Percentiles rank a stretch among this genome's conserved stretches.
Conservation (phyloP, 2,888 invertebrate genomes). For the Drosophila atroscutellata region DNA sequence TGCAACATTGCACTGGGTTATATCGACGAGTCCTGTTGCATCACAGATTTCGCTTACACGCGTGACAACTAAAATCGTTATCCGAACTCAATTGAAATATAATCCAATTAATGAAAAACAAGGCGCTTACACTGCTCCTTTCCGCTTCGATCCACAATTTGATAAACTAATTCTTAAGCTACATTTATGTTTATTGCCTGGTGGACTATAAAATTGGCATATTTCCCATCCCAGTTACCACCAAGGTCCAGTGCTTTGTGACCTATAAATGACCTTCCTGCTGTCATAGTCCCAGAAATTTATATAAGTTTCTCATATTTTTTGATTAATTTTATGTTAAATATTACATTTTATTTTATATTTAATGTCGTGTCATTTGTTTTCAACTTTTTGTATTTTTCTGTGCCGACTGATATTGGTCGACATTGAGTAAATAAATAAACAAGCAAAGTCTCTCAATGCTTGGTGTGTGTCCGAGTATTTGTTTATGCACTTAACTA, state of each 20-base stretch:
- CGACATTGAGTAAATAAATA: background rate
- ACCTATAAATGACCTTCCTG: background rate
- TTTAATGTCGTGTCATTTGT: background rate
- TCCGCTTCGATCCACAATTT: background rate
- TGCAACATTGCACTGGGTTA: background rate
- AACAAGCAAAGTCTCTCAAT: background rate
- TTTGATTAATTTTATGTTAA: background rate
- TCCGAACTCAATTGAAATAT: constrained; percentile 35
- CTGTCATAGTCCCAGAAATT: background rate
- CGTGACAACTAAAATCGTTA: constrained; percentile 36
- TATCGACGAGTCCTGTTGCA: background rate
- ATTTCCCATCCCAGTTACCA: background rate
- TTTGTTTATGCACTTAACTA: background rate
- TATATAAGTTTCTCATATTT: background rate
- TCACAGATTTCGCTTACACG: background rate
- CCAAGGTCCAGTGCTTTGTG: background rate
- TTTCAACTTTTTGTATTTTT: background rate
- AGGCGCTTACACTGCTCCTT: background rate
- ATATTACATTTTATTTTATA: background rate
- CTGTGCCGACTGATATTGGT: background rate
- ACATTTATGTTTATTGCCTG: background rate
- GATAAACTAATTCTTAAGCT: background rate
- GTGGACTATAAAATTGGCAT: background rate
- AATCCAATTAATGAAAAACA: constrained; percentile 53
- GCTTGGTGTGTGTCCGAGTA: background rate